Conservation (phyloP, 2,888 invertebrate species). For the Conops quadrifasciatus region DNA sequence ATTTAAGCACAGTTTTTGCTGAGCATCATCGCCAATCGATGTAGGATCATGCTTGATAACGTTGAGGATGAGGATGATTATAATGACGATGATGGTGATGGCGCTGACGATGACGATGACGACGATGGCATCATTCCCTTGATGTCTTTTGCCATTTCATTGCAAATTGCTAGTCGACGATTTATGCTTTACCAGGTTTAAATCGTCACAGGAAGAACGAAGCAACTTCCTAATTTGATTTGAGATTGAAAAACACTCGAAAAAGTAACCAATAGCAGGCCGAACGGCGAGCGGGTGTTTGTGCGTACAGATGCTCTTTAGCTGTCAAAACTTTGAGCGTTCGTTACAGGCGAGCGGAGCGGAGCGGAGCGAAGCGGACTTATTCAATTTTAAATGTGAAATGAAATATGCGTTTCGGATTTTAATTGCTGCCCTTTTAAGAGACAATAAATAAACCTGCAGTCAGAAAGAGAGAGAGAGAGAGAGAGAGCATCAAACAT, state of each 20-base stretch:
- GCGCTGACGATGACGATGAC: background rate
- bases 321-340: background rate
- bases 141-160: background rate
- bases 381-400: background rate
- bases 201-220: background rate
- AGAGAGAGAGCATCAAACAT: too few species aligned
- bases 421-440: constrained; percentile 12
- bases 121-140: background rate
- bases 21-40: constrained; percentile 9
- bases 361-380: background rate
- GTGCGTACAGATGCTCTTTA: too few species aligned
- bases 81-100: background rate
- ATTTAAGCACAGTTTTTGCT: too few species aligned
- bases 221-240: constrained; percentile 15
- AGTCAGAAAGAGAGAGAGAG: too few species aligned
- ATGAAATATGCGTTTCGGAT: background rate
- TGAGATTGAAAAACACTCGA: background rate
- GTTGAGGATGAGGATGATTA: background rate
- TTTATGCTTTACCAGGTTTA: background rate
- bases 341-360: background rate
- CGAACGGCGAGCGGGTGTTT: background rate
- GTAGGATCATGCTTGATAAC: background rate
- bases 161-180: background rate
- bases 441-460: background rate
- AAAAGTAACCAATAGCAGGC: background rate